Conservation (phyloP, 2,888 invertebrate genomes). For the Drosophila leonis region DNA sequence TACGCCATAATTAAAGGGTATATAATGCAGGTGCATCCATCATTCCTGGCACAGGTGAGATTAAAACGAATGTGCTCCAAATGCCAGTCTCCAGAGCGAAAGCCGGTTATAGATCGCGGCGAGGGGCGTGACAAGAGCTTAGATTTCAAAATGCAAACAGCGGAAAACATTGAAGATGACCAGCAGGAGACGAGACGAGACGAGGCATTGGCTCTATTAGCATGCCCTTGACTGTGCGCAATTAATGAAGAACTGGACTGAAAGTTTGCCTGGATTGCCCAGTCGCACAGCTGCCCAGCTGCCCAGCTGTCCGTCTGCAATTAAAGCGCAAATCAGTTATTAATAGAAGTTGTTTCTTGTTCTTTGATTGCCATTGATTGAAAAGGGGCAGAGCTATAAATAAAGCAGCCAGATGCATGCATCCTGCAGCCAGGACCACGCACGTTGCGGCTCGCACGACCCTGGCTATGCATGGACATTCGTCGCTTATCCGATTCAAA, state of each 20-base stretch:
- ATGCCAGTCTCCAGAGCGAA: slow-evolving; percentile 52
- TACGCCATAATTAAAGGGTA: slow-evolving; percentile 72
- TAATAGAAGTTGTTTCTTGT: slow-evolving; percentile 55
- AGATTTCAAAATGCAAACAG: slow-evolving; percentile 78
- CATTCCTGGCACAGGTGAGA: slow-evolving; percentile 69
- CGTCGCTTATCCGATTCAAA: slow-evolving; percentile 53
- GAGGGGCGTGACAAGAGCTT: slow-evolving; percentile 43
- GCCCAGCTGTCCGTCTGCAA: slow-evolving; percentile 60
- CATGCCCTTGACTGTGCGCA: slow-evolving; percentile 46
- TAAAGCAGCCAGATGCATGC: slow-evolving; percentile 44
- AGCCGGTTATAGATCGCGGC: slow-evolving; percentile 46
- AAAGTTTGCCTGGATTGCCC: not conserved
- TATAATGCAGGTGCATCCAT: slow-evolving; percentile 45
- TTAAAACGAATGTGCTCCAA: slow-evolving; percentile 82
- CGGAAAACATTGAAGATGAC: slow-evolving; percentile 72
- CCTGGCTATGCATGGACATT: not conserved
- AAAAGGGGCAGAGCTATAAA: slow-evolving; percentile 49
- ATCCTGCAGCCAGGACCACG: slow-evolving; percentile 48
- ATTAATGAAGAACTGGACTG: slow-evolving; percentile 6
- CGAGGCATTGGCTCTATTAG: slow-evolving; percentile 65
- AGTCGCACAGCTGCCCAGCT: not conserved
- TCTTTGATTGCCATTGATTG: slow-evolving; percentile 66
- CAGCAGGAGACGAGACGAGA: slow-evolving; percentile 3
- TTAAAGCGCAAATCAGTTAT: slow-evolving; percentile 74
- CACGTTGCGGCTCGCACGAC: slow-evolving; percentile 30